These are phyloP conservation scores for Dysidea cf. avara DNA, from an alignment of 37 sponge, comb jelly and placozoan genomes.

Conservation along the genomic window DNA sequence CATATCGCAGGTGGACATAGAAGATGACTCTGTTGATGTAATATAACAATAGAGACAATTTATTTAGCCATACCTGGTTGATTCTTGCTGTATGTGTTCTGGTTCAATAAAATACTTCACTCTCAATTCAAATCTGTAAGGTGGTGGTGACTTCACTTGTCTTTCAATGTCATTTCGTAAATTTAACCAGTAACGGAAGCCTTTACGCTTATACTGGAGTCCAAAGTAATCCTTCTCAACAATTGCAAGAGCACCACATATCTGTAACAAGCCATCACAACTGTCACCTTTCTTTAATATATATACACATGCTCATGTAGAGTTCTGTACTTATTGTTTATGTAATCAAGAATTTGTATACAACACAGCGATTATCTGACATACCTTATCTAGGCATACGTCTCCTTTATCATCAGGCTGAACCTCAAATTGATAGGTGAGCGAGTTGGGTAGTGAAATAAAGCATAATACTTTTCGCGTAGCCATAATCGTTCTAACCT, in stretches of 20 bases:
- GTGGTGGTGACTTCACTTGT: conserved; percentile 57
- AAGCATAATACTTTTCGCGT: no score
- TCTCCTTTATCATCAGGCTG: no score
- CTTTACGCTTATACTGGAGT: conserved; percentile 23
- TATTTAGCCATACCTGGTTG: conserved; percentile 52
- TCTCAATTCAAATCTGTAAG: conserved; percentile 45
- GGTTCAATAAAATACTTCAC: conserved; percentile 73
- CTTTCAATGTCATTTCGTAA: conserved; percentile 33
- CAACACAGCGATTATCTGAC: no score
- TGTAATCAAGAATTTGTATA: no score
- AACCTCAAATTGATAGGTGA: no score
- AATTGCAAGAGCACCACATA: conserved; percentile 69
- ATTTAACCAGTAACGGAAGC: conserved; percentile 65
- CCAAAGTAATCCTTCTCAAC: conserved; percentile 85
- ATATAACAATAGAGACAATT: background rate
- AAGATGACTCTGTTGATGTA: conserved; percentile 41
- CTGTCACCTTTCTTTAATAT: no score
- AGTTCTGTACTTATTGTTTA: no score
- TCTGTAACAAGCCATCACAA: conserved; percentile 31
- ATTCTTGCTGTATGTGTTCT: conserved; percentile 47
- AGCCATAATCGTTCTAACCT: no score
- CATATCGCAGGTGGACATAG: conserved; percentile 53
- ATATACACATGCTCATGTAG: no score
- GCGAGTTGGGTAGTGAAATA: no score
- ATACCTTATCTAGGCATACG: no score